Evolutionary conservation across 30 jellyfish, hydroid and myxozoan species (phyloP), one percentile per base, ranked within the genome.

Genomic region (Sanderia malayensis): DNA sequence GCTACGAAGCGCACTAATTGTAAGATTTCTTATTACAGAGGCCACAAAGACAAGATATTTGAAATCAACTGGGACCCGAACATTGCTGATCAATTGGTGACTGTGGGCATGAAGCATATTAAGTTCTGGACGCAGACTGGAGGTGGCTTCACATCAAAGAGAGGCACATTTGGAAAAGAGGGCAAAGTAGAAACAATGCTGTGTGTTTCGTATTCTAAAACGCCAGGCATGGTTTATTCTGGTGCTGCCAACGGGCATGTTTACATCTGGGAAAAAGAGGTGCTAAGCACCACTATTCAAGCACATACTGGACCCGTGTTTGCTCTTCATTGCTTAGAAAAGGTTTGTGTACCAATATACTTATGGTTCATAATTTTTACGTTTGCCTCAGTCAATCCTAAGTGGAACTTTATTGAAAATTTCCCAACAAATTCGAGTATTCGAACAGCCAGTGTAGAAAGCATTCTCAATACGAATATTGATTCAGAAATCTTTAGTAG

Each of bases 1-100:
- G n/a, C n/a, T n/a, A n/a, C n/a, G n/a, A n/a, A n/a, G n/a, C n/a
- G n/a, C n/a, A n/a, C n/a, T n/a, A n/a, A n/a, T n/a, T n/a, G n/a
- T n/a, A 37, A 37, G 52, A 37, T 37, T 37, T 37, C 52, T 37
- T 37, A 37, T 2, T 53, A 0, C 61, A 89, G 97, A 29, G 97
- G 89, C 28, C 97, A 89, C 81, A 89, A 89, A 66, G 97, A 89
- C 71, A 89, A 89, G 94, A 89, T 89, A n/a, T 89, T 89, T 76
- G 97, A 89, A 62, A 52, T 89, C 33, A 86, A 80, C 25, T 89
- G 97, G 95, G 94, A 89, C 26, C 89, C 97, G 1, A 69, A 58
- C 78, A 71, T 53, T 71, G 25, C 81, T 15, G 93, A 82, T 46
- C 80, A 76, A 25, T 64, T 89, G 41, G 95, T 89, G 18, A 89